Evolutionary conservation across 1,140 invertebrate species (phyloP), one percentile per base, ranked within the genome.

Genomic region (Drosophila asahinai): DNA sequence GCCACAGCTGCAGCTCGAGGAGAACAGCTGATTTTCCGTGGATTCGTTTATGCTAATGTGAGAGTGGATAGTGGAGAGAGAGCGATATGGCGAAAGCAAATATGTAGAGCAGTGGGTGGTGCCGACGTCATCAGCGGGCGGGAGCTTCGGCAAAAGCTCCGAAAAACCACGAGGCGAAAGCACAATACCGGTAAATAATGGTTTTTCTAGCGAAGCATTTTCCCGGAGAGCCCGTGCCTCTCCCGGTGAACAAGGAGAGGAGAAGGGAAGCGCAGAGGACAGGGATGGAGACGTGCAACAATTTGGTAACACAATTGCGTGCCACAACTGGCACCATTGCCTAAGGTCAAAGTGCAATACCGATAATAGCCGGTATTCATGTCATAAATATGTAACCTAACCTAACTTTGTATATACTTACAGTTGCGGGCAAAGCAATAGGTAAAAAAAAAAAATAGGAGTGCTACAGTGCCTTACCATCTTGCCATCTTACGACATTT

Each of bases 261-360:
- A 30, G 47, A 19, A 1, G 9, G 33, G 3, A 33, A 45, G n/a
- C 7, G 3, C 15, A 11, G 33, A 22, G 52, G 33, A 40, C 54
- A 11, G 36, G 6, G 15, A 19, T 45, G 62, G 25, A 17, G 36
- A 42, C 76, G 59, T 79, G 77, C 77, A 80, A 79, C 76, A 80
- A 73, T 72, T 73, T 51, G 51, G 38, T 45, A 25, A 33, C 49
- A 27, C 30, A 54, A 49, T 58, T 60, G 47, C 61, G 61, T 73
- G 67, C 38, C 76, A 63, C 67, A 71, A 59, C 38, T 72, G 77
- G 66, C 66, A 77, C 67, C 76, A 59, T 64, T 72, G 77, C 42
- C 55, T 72, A 80, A 80, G 77, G 77, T 80, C 77, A 80, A 64
- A 80, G 77, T 80, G 77, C 77, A 80, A 38, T 58, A 71, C 40